These are phyloP conservation scores for Hirudo medicinalis DNA, from an alignment of 1,140 invertebrate genomes.

Conservation along the genomic window DNA sequence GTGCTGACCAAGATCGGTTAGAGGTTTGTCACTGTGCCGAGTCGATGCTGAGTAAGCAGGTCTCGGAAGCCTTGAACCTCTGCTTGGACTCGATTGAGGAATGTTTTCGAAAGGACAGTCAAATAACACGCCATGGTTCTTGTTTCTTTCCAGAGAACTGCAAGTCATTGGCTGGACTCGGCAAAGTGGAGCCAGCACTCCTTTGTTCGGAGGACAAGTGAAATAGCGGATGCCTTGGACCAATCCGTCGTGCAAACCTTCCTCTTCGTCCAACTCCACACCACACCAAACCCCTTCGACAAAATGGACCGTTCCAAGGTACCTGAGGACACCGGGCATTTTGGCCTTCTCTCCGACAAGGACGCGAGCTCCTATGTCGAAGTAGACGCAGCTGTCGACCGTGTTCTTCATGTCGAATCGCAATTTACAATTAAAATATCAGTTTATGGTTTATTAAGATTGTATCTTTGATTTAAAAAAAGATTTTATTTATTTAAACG, in stretches of 20 bases:
- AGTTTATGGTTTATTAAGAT: no score
- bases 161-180: constrained; percentile 27
- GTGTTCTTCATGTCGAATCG: not conserved
- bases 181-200: constrained; percentile 38
- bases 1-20: not conserved
- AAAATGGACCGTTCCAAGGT: constrained; percentile 32
- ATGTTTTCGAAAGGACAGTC: not conserved
- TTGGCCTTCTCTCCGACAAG: constrained; percentile 31
- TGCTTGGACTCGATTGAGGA: not conserved
- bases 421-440: no score
- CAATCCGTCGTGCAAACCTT: constrained; percentile 37
- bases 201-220: constrained; percentile 32
- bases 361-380: constrained; percentile 23
- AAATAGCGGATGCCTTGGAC: constrained; percentile 39
- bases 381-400: not conserved
- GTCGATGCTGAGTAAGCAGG: not conserved
- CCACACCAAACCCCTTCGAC: constrained; percentile 38
- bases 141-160: not conserved
- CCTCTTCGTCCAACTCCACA: constrained; percentile 35
- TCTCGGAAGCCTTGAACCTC: constrained; percentile 9
- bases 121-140: not conserved
- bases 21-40: not conserved
- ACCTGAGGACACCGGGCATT: constrained; percentile 30
- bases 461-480: no score
- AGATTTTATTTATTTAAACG: no score